Evolutionary conservation across 2,113 vertebrate species (phyloP), one percentile per base, ranked within the genome.

Genomic region (Bungarus multicinctus): DNA sequence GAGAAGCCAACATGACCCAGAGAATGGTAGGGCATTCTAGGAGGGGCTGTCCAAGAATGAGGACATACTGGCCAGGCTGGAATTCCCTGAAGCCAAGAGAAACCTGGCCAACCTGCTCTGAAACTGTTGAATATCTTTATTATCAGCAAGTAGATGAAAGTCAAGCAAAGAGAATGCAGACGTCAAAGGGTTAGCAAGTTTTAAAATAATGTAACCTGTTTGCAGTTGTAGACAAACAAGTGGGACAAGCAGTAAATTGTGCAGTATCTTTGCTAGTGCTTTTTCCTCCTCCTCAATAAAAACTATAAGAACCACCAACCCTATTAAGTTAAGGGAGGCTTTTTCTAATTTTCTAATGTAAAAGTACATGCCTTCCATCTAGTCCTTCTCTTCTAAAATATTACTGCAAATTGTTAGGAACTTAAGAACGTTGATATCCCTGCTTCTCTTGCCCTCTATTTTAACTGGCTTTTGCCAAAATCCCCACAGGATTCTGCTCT

Each of bases 1-100:
- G 53, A 45, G 27, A 34, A 58, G 50, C 16, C 34, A 25, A 20
- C 52, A n/a, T 30, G 55, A 91, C 34, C n/a, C 23, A 11, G 74
- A 47, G 74, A 89, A 55, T 16, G 55, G 18, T 25, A 45, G 34
- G 58, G 53, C 86, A 25, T 8, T 14, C 39, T 34, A 85, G 86
- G 64, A 50, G 0, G 90, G 90, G 86, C 60, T 6, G 91, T 23
- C 58, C 39, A 94, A 93, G 96, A 96, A 96, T 96, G 95, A 95
- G 85, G 60, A 87, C 11, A 0, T 60, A 91, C 95, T 39, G 11
- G 94, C 91, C 34, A 60, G 9, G 87, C 64, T 0, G 93, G 94
- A 94, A 52, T 87, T 94, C 91, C 18, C 9, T 25, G 45, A 45
- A 53, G 45, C 64, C 90, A 27, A n/a, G 12, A 9, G 34, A 58